Evolutionary conservation across 2,113 vertebrate genomes (phyloP).

Genomic region (Cyanoderma ruficeps): DNA sequence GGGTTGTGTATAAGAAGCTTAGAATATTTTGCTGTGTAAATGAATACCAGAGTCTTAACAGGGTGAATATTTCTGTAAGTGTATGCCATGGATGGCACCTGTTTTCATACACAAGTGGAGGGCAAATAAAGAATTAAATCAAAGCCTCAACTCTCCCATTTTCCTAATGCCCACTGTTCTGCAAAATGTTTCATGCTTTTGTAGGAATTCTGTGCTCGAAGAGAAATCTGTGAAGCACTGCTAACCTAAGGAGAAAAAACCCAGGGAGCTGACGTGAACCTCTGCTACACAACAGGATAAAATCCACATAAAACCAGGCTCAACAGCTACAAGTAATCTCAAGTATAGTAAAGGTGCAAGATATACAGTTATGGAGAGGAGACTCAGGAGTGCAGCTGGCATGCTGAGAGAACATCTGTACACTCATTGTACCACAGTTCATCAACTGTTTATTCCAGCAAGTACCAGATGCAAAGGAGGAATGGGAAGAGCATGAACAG

Average conservation of each 20-base stretch:
- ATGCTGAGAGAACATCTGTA: slow-evolving; percentile 65
- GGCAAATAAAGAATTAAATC: not conserved
- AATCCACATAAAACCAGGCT: slow-evolving; percentile 6
- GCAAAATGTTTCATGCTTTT: not conserved
- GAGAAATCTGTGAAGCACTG: not conserved
- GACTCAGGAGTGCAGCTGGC: slow-evolving; percentile 29
- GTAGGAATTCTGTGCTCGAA: not conserved
- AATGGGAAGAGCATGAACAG: not conserved
- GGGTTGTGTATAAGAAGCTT: not conserved
- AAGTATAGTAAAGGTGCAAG: slow-evolving; percentile 49
- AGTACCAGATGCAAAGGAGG: not conserved
- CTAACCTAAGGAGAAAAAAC: not conserved
- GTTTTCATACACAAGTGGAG: not conserved
- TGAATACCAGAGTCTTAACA: not conserved
- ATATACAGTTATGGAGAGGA: slow-evolving; percentile 40
- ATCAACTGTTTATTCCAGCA: slow-evolving; percentile 39
- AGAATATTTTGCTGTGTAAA: not conserved
- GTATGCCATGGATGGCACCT: not conserved
- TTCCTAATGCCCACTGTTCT: not conserved
- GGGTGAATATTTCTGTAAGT: not conserved
- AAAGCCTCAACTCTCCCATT: not conserved
- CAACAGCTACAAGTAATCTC: not conserved
- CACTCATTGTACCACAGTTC: not conserved
- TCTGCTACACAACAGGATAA: not conserved
- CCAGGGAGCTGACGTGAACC: not conserved